Evolutionary conservation across 2,113 vertebrate species (phyloP), one percentile per base, ranked within the genome.

Genomic region (Scophthalmus maximus): DNA sequence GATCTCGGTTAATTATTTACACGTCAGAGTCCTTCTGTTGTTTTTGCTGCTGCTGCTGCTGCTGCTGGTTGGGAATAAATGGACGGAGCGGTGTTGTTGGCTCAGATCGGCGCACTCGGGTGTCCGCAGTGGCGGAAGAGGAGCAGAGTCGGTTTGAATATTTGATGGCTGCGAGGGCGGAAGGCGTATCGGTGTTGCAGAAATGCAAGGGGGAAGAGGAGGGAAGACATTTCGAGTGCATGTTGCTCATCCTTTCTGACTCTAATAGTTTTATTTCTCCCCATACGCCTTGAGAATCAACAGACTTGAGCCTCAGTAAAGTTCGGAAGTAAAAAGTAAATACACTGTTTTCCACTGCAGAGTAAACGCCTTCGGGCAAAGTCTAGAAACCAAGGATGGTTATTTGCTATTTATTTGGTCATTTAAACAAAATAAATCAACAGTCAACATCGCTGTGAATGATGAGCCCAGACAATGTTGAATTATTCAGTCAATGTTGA

Each of bases 101-200:
- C 34, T 32, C 56, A 34, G 83, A 74, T 74, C 68, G 62, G 64
- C 63, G 57, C 78, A 59, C 65, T 83, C 70, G 22, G 61, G 14
- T 75, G 74, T 73, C 51, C 51, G 15, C 30, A 38, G 51, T 46
- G 50, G 61, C 72, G 64, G 55, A 72, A 44, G 38, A 20, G 30
- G 52, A 72, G 71, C 72, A 50, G 23, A 36, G 30, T 20, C 34
- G 0, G 15, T 68, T 46, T 90, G 55, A 87, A 89, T 85, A 86
- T 84, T 88, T 86, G 53, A 87, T 86, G 49, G 36, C 18, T 44
- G 52, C 23, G 52, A 55, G 62, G 50, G 64, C 25, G 58, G 50
- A 64, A 22, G 70, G 60, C 56, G 44, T 63, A 65, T 46, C 34
- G 27, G 34, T 22, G 42, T 46, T 50, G 22, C 67, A 61, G 55